Evolutionary conservation across 2,888 invertebrate species (phyloP).

Genomic region (Drosophila helvetica): DNA sequence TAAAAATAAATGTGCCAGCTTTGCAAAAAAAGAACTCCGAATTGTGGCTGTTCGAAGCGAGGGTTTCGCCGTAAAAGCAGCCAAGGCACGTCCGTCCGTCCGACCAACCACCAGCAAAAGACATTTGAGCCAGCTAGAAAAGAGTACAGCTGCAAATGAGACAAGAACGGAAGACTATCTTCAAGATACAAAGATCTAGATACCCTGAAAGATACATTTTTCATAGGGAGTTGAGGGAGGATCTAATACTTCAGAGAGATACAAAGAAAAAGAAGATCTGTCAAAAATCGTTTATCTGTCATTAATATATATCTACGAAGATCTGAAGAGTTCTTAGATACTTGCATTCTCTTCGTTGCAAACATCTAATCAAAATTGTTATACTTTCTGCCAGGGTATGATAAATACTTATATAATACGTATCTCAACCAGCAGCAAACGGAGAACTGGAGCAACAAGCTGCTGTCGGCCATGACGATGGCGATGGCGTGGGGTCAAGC

Average conservation of each 20-base stretch:
- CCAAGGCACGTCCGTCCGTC: slow-evolving; percentile 24
- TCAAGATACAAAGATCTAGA: neutral
- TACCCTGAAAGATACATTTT: neutral
- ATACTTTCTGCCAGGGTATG: neutral
- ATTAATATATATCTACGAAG: too few relatives aligned
- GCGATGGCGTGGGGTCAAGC: slow-evolving; percentile 18
- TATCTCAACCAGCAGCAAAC: slow-evolving; percentile 30
- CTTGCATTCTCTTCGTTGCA: too few relatives aligned
- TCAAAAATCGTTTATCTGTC: too few relatives aligned
- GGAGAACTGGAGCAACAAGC: slow-evolving; percentile 57
- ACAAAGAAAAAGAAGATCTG: too few relatives aligned
- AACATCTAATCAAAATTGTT: slow-evolving; percentile 1
- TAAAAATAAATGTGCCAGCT: slow-evolving; percentile 17
- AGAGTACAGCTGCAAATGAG: neutral
- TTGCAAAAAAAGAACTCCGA: slow-evolving; percentile 30
- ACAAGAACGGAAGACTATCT: neutral
- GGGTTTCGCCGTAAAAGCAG: neutral
- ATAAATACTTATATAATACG: slow-evolving; percentile 10
- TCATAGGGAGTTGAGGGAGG: too few relatives aligned
- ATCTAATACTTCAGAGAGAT: too few relatives aligned
- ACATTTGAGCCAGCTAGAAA: slow-evolving; percentile 53
- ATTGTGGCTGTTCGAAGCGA: neutral
- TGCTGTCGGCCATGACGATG: slow-evolving; percentile 18
- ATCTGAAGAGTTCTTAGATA: too few relatives aligned
- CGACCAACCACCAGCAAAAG: slow-evolving; percentile 33